Evolutionary conservation across 2,888 invertebrate genomes (phyloP).

Genomic region (Norana najaformis): DNA sequence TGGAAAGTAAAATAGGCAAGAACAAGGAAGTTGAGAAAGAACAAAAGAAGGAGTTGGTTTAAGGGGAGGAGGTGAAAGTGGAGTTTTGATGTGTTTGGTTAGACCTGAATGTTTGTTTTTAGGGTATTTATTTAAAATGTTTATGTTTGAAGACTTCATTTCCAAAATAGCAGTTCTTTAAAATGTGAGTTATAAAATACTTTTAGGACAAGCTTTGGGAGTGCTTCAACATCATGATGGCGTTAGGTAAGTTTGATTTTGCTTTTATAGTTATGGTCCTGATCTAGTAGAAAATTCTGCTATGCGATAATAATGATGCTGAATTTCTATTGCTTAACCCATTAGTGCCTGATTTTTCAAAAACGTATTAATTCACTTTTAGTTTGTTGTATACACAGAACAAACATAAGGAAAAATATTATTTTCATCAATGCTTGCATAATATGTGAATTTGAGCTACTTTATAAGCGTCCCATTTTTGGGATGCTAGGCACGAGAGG

Average conservation of each 20-base stretch:
- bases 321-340: too few relatives aligned
- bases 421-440: too few relatives aligned
- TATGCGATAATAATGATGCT: too few relatives aligned
- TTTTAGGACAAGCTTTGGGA: conserved; percentile 58
- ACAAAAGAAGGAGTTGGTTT: background rate
- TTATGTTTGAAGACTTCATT: background rate
- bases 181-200: background rate
- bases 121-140: background rate
- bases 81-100: background rate
- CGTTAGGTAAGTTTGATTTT: conserved; percentile 67
- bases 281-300: background rate
- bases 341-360: too few relatives aligned
- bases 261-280: background rate
- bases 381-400: too few relatives aligned
- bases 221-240: conserved; percentile 86
- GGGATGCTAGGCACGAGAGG: too few relatives aligned
- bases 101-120: background rate
- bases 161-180: background rate
- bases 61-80: background rate
- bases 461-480: too few relatives aligned
- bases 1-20: background rate
- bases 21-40: background rate
- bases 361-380: too few relatives aligned
- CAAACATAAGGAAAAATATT: too few relatives aligned
- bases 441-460: too few relatives aligned